These are phyloP conservation scores for Pipra filicauda DNA, from an alignment of 2,113 vertebrate species.

Conservation along the genomic window DNA sequence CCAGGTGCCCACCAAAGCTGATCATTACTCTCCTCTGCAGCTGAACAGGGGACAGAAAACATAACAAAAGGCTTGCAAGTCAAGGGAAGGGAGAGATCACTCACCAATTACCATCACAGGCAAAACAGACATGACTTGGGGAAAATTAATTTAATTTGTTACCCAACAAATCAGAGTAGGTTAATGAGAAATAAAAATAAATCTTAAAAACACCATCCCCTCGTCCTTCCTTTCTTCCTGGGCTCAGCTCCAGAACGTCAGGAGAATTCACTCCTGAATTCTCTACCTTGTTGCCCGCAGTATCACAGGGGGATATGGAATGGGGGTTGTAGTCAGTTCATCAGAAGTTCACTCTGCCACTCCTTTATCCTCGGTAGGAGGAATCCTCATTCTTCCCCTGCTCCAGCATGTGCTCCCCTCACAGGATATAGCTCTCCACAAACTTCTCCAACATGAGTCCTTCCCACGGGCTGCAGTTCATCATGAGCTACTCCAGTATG, in stretches of 20 bases:
- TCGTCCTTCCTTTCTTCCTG: background rate
- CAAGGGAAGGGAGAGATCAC: background rate
- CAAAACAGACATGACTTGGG: rapidly evolving
- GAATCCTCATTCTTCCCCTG: no score
- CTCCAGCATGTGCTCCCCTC: background rate
- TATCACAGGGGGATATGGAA: rapidly evolving
- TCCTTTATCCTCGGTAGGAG: background rate
- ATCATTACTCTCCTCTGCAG: background rate
- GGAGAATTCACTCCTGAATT: background rate
- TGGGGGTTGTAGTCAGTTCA: background rate
- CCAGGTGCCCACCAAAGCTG: background rate
- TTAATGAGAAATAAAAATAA: background rate
- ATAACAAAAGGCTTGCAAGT: background rate
- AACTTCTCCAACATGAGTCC: background rate
- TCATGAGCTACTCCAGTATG: background rate
- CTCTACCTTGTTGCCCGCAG: background rate
- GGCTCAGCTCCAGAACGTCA: background rate
- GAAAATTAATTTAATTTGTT: background rate
- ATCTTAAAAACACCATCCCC: background rate
- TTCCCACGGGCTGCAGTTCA: background rate
- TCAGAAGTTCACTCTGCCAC: background rate
- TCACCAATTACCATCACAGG: background rate
- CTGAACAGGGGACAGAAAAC: background rate
- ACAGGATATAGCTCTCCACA: background rate
- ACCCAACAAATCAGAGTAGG: background rate